A percentile compares a stretch with the other conserved stretches of the same genome.
Conservation (phyloP, 2,113 vertebrate species). For the Cisticola juncidis region DNA sequence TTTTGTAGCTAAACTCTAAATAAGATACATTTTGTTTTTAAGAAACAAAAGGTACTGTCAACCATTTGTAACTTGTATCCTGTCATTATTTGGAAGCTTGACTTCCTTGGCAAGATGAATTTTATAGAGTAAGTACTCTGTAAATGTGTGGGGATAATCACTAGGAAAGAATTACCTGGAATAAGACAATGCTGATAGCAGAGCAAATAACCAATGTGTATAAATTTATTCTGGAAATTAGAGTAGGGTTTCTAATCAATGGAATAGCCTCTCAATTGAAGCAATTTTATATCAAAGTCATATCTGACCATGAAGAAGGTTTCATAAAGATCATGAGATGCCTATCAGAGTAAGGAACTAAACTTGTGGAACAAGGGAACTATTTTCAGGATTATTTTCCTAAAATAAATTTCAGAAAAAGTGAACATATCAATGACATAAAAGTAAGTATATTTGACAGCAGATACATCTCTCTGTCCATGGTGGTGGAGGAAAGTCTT, state of each 20-base stretch:
- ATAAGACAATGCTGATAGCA: neutral
- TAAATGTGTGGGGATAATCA: neutral
- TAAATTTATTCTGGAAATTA: neutral
- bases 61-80: neutral
- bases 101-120: neutral
- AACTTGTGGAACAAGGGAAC: neutral
- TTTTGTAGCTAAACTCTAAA: neutral
- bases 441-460: neutral
- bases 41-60: neutral
- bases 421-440: neutral
- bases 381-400: neutral
- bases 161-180: neutral
- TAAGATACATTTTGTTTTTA: neutral
- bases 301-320: neutral
- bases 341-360: neutral
- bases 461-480: rapidly evolving
- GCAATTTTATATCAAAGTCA: neutral
- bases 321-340: neutral
- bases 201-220: neutral
- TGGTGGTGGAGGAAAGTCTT: neutral
- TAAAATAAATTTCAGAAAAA: neutral
- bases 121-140: neutral
- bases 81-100: neutral
- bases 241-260: neutral
- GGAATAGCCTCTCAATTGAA: neutral